phyloP scores from a whole-genome alignment of 2,888 invertebrate species.

The Eutolmus rufibarbis region DNA sequence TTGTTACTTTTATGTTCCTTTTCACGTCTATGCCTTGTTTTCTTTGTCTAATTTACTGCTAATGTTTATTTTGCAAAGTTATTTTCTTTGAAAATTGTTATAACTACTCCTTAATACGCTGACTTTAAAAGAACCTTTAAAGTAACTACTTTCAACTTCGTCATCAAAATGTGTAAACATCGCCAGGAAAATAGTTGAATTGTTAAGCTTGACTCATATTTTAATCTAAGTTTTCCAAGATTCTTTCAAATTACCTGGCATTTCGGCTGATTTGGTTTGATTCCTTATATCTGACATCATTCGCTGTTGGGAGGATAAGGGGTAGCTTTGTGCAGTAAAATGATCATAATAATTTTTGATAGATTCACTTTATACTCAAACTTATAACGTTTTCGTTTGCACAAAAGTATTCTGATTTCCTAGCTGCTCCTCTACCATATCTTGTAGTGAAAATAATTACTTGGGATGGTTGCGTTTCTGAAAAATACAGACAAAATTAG shows the following conservation, averaged over 20 bases:
- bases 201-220: too few relatives aligned
- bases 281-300: constrained; percentile 49
- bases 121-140: too few relatives aligned
- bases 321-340: constrained; percentile 43
- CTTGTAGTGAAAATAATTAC: background rate
- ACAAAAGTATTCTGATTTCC: background rate
- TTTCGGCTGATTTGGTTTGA: constrained; percentile 45
- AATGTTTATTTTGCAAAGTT: too few relatives aligned
- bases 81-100: too few relatives aligned
- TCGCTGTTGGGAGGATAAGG: constrained; percentile 45
- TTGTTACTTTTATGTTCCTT: background rate
- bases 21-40: too few relatives aligned
- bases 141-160: too few relatives aligned
- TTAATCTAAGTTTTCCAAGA: background rate
- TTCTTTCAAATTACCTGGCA: constrained; percentile 47
- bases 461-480: background rate
- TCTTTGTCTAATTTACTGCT: too few relatives aligned
- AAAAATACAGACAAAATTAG: background rate
- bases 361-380: background rate
- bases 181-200: too few relatives aligned
- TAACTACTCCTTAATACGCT: too few relatives aligned
- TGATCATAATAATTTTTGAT: constrained; percentile 44
- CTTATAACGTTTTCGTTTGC: background rate
- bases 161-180: too few relatives aligned
- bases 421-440: background rate